Evolutionary conservation across 2,888 invertebrate species (phyloP).

Genomic region (Mallateleia sp.): DNA sequence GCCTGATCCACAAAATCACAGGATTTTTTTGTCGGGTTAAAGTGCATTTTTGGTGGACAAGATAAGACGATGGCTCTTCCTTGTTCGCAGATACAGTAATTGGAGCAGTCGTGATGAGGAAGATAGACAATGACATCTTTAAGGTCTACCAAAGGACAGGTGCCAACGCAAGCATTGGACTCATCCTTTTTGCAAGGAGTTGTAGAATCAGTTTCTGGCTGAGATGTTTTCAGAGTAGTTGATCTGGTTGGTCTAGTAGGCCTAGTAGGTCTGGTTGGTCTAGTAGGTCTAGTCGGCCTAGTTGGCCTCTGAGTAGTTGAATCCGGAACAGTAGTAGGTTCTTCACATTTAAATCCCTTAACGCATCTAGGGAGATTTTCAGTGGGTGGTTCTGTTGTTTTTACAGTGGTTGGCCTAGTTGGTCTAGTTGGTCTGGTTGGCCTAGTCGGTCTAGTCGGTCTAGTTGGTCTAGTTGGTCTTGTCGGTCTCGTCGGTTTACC

Average conservation of each 20-base stretch:
- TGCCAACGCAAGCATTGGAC: constrained; percentile 76
- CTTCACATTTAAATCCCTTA: no score
- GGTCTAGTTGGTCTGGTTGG: not conserved
- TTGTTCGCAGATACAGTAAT: constrained; percentile 82
- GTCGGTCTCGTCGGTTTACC: constrained; percentile 8
- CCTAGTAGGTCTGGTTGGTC: constrained; percentile 8
- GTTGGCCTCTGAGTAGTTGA: constrained; percentile 3
- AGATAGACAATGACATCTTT: constrained; percentile 58
- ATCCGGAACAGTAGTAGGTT: no score
- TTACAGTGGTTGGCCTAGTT: no score
- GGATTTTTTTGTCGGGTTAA: constrained; percentile 57
- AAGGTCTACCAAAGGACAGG: constrained; percentile 71
- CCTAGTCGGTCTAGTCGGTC: constrained; percentile 12
- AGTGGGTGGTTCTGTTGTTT: no score
- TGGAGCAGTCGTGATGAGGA: constrained; percentile 80
- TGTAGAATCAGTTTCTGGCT: not conserved
- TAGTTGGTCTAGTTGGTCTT: constrained; percentile 16
- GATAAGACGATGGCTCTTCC: constrained; percentile 60
- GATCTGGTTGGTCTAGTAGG: constrained; percentile 2
- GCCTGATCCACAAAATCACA: constrained; percentile 76
- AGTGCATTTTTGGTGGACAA: constrained; percentile 79
- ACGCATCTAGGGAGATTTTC: no score
- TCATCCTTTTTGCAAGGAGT: not conserved
- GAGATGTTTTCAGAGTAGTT: not conserved
- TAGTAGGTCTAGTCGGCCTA: constrained; percentile 28